phyloP scores from a whole-genome alignment of 2,113 vertebrate species.

The Myiagra hebetior region DNA sequence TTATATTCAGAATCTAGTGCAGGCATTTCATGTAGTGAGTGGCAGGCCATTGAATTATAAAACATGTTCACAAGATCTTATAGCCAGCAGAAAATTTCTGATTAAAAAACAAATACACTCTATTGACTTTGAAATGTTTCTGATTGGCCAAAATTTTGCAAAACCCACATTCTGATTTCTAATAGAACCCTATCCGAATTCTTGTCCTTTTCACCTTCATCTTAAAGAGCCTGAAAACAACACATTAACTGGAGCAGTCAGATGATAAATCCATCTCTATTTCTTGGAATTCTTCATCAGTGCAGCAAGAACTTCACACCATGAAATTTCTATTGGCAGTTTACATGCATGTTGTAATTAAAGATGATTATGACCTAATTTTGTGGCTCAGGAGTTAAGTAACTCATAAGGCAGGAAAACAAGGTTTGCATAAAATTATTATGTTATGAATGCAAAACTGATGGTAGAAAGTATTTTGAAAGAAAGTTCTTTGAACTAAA shows the following conservation, averaged over 20 bases:
- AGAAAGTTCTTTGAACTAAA: constrained; percentile 18
- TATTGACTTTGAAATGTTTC: neutral
- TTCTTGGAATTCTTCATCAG: constrained; percentile 5
- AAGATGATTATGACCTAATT: constrained; percentile 61
- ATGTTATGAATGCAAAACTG: constrained; percentile 52
- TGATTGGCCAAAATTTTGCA: neutral
- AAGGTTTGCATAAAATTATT: constrained; percentile 57
- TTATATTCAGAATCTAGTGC: neutral
- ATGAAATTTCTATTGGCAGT: constrained; percentile 58
- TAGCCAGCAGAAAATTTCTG: neutral
- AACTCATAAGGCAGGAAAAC: constrained; percentile 59
- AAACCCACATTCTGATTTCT: neutral
- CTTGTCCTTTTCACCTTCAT: neutral
- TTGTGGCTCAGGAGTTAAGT: constrained; percentile 59
- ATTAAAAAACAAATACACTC: neutral
- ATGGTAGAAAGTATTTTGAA: constrained; percentile 31
- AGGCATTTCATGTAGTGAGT: neutral
- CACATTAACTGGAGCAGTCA: neutral
- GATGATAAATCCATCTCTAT: neutral
- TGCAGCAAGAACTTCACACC: neutral
- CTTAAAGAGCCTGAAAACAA: neutral
- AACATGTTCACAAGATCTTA: neutral
- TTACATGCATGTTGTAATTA: constrained; percentile 63
- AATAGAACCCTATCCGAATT: neutral
- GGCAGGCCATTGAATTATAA: neutral